Percentiles rank a stretch among this genome's conserved stretches.
These are phyloP conservation scores for Empidonax alnorum DNA, from an alignment of 2,113 vertebrate genomes.

Conservation along the genomic window DNA sequence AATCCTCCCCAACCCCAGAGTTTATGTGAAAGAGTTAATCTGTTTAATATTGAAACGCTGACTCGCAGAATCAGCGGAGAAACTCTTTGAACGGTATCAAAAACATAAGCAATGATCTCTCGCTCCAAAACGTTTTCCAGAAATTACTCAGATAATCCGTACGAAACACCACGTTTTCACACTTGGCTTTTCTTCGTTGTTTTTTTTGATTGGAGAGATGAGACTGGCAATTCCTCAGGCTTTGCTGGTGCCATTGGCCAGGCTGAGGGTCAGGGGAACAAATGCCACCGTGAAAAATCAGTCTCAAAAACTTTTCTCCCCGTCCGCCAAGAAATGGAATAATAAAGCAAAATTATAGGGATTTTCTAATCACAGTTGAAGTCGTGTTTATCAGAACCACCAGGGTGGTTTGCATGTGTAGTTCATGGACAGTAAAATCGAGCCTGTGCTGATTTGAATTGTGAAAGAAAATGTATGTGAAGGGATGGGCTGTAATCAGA, in stretches of 20 bases:
- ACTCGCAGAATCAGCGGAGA: background rate
- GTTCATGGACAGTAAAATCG: background rate
- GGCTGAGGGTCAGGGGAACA: background rate
- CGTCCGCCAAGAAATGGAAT: background rate
- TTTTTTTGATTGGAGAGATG: background rate
- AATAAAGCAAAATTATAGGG: background rate
- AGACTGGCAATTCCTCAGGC: background rate
- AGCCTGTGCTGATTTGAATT: background rate
- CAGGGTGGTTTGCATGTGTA: background rate
- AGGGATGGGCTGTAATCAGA: background rate
- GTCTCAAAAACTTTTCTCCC: background rate
- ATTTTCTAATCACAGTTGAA: constrained; percentile 16
- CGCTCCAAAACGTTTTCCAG: background rate
- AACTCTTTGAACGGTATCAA: background rate
- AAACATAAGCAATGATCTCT: background rate
- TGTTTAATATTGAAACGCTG: background rate
- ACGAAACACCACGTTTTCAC: background rate
- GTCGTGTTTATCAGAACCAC: background rate
- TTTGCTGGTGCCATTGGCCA: background rate
- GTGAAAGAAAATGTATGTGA: background rate
- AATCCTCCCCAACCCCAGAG: background rate
- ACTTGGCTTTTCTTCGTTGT: background rate
- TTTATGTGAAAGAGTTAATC: constrained; percentile 4
- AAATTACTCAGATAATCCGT: background rate
- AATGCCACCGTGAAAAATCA: background rate